Base-by-base conservation (phyloP, 2,797 vertebrate genomes). In the Cercopithecus neglectus region DNA sequence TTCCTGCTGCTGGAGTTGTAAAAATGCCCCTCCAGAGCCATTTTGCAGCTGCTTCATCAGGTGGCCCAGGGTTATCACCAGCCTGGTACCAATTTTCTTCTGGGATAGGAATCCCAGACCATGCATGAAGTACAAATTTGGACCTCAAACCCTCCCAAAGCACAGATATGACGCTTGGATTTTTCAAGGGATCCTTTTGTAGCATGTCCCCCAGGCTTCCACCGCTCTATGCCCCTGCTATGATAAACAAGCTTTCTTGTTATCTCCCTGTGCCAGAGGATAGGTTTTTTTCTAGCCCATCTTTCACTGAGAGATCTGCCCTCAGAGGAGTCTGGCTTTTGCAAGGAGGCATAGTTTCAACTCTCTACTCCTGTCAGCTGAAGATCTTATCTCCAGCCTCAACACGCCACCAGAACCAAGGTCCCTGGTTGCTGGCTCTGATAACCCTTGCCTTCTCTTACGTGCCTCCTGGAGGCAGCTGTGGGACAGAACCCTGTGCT, bases 261-360 rank as follows among this genome's bases (percentile, higher is more conserved):
- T 57, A 67, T 80, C 76, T 41, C 30, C 33, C 55, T 6, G 30
- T 1, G 67, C 78, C 64, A 9, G 72, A 61, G 72, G 30, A 13
- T 13, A 8, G 26, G 12, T 61, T 80, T 75, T 67, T 67, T 30
- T 22, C 74, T 39, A 22, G 50, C 61, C 33, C 26, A 17, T 82
- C 28, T 50, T 81, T 70, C 41, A 13, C 57, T 21, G 36, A 53
- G 85, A 76, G 61, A 92, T 53, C 39, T 22, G 85, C 85, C 79
- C 81, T 86, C 12, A 21, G 36, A 91, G 57, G 72, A 85, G 57
- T 26, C 85, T 44, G 76, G 44, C 44, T 94, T 78, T 83, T 87
- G 76, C 48, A 44, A 17, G 36, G 50, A 94, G 21, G 39, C 55
- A 9, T 11, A 30, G 44, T 16, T 39, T 39, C 79, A 67, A 19